Conservation (phyloP, 1,140 invertebrate genomes). For the Temnothorax curvispinosus region DNA sequence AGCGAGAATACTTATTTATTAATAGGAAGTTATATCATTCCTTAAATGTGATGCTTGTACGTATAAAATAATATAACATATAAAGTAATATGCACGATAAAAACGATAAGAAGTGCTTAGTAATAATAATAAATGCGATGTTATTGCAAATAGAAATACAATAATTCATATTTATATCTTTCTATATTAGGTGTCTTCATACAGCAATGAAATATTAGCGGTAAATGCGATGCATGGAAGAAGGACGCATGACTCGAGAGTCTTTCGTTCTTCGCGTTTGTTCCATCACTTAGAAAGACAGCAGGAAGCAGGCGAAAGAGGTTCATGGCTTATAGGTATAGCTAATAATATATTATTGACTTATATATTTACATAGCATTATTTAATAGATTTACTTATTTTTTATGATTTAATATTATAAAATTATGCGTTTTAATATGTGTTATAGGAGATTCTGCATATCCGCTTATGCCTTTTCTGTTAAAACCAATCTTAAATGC, state of each 20-base stretch:
- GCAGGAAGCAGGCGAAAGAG: not conserved
- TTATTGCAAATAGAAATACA: not conserved
- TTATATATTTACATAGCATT: not conserved
- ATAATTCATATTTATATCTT: not conserved
- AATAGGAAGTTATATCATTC: not conserved
- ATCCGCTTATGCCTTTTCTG: not conserved
- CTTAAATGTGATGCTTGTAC: conserved; percentile 24
- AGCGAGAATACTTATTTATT: not conserved
- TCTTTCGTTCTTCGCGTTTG: conserved; percentile 9
- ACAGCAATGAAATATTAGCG: conserved; percentile 11
- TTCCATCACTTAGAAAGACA: conserved; percentile 21
- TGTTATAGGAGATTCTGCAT: conserved; percentile 21
- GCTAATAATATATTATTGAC: not conserved
- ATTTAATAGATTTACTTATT: not conserved
- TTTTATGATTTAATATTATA: conserved; percentile 2
- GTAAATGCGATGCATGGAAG: conserved; percentile 10
- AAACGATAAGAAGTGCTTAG: not conserved
- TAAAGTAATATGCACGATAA: not conserved
- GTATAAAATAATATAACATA: not conserved
- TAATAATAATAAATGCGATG: not conserved
- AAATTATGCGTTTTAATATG: conserved; percentile 6
- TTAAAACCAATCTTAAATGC: conserved; percentile 27
- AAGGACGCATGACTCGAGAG: conserved; percentile 7
- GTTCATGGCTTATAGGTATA: conserved; percentile 16
- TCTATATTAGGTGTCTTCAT: not conserved